Evolutionary conservation across 1,140 invertebrate genomes (phyloP).

Genomic region (Proctacanthus coquilletti): DNA sequence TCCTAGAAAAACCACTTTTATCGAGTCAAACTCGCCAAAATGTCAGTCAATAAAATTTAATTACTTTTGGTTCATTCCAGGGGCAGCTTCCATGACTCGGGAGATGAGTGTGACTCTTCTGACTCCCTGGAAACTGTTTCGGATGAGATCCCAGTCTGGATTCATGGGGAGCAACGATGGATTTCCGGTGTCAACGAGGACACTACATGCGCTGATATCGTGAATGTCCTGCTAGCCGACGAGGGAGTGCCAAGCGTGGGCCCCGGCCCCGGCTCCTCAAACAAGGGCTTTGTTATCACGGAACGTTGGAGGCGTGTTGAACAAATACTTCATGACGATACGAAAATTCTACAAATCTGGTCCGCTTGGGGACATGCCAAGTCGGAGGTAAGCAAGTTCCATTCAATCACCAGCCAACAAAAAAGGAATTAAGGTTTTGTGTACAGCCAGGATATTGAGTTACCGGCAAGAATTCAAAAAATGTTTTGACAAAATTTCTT

Average conservation of each 20-base stretch:
- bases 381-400: constrained; percentile 38
- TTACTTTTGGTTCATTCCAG: no score
- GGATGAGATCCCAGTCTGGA: constrained; percentile 61
- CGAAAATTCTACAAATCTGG: constrained; percentile 57
- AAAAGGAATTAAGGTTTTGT: no score
- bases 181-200: constrained; percentile 55
- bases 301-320: constrained; percentile 52
- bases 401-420: no score
- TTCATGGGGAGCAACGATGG: constrained; percentile 59
- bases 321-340: constrained; percentile 46
- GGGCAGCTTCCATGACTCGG: no score
- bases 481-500: no score
- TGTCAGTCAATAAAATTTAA: no score
- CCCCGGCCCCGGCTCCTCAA: constrained; percentile 11
- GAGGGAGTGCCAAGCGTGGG: constrained; percentile 16
- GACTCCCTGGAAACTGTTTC: constrained; percentile 17
- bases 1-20: no score
- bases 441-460: no score
- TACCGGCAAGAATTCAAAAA: no score
- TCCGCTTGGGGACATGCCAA: constrained; percentile 58
- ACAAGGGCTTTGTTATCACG: constrained; percentile 39
- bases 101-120: constrained; percentile 31
- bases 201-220: constrained; percentile 64
- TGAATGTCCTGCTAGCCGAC: constrained; percentile 44
- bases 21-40: no score